A percentile compares a stretch with the other conserved stretches of the same genome.
phyloP scores from a whole-genome alignment of 2,797 vertebrate species.

The Intellagama lesueurii region DNA sequence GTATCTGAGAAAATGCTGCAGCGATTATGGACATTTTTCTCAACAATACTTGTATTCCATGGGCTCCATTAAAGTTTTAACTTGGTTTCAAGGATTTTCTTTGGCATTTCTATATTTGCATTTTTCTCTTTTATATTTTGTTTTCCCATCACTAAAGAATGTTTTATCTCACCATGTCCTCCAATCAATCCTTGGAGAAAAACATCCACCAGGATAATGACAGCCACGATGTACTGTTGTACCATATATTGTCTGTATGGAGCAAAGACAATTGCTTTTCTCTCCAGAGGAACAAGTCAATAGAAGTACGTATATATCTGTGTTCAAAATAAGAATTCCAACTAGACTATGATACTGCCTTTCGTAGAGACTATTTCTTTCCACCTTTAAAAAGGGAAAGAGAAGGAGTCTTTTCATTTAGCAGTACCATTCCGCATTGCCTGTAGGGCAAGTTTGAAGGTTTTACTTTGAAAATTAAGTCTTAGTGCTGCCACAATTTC shows the following conservation, averaged over 20 bases:
- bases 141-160: slow-evolving; percentile 31
- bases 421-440: background rate
- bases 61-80: background rate
- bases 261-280: slow-evolving; percentile 39
- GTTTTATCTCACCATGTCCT: slow-evolving; percentile 36
- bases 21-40: background rate
- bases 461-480: background rate
- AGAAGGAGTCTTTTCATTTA: slow-evolving; percentile 28
- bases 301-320: background rate
- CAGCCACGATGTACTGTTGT: slow-evolving; percentile 28
- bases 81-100: background rate
- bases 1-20: background rate
- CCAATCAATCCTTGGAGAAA: slow-evolving; percentile 36
- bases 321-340: slow-evolving; percentile 7
- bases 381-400: background rate
- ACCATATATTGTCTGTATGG: slow-evolving; percentile 11
- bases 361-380: background rate
- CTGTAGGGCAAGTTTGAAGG: background rate
- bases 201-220: slow-evolving; percentile 15
- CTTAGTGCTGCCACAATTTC: background rate
- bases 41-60: background rate
- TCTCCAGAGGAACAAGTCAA: slow-evolving; percentile 47
- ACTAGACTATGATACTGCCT: background rate
- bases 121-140: slow-evolving; percentile 26
- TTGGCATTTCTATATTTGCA: slow-evolving; percentile 18